Evolutionary conservation across 2,797 vertebrate genomes (phyloP).

Genomic region (Psittacula derbiana): DNA sequence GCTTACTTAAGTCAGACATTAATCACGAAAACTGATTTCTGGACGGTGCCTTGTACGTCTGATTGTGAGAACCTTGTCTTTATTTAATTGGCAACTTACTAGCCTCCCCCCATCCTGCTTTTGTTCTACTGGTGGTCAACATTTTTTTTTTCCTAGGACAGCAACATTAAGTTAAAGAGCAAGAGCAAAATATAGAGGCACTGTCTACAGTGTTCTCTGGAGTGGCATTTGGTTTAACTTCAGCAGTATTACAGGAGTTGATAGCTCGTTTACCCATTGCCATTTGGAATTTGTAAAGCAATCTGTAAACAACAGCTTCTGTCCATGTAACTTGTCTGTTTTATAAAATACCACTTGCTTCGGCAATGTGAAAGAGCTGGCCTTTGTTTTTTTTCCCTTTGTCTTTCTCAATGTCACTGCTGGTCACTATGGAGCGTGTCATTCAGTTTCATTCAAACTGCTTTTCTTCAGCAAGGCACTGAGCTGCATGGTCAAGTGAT

Average conservation of each 20-base stretch:
- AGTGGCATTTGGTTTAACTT: slow-evolving; percentile 40
- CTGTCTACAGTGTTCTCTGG: neutral
- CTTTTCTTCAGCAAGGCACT: neutral
- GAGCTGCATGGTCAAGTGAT: too few relatives aligned
- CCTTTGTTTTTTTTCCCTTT: neutral
- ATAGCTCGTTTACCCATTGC: slow-evolving; percentile 64
- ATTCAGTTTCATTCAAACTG: neutral
- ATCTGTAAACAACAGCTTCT: slow-evolving; percentile 61
- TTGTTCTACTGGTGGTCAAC: neutral
- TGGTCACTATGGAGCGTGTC: neutral
- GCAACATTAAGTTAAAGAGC: slow-evolving; percentile 9
- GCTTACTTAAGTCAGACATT: neutral
- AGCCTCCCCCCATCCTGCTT: neutral
- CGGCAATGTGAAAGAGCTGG: neutral
- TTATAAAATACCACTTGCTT: slow-evolving; percentile 7
- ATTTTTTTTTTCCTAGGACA: neutral
- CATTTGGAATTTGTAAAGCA: slow-evolving; percentile 69
- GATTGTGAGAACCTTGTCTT: neutral
- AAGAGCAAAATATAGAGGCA: neutral
- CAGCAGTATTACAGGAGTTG: slow-evolving; percentile 48
- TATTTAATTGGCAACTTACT: neutral
- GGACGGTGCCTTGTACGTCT: neutral
- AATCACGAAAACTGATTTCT: neutral
- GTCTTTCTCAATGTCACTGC: neutral
- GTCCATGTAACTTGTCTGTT: neutral